Evolutionary conservation across 1,140 invertebrate genomes (phyloP).

Genomic region (Chlorops oryzae): DNA sequence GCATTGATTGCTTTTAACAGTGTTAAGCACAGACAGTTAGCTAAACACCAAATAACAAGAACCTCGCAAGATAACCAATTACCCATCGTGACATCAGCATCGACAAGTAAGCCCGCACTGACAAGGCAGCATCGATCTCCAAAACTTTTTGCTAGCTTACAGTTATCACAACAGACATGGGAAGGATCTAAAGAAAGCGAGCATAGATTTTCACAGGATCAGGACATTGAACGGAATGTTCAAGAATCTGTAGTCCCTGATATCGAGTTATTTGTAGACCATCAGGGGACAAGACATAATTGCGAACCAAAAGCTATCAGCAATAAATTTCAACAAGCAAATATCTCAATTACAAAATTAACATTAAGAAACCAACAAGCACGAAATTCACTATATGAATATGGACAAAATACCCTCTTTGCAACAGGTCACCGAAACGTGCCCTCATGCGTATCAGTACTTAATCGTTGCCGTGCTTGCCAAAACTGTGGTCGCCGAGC

Average conservation of each 20-base stretch:
- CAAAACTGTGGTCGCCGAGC: conserved; percentile 66
- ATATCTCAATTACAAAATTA: conserved; percentile 12
- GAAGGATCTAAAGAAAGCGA: conserved; percentile 71
- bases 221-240: conserved; percentile 60
- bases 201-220: conserved; percentile 31
- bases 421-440: too few species aligned
- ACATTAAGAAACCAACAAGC: conserved; percentile 4
- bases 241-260: conserved; percentile 70
- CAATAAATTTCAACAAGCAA: conserved; percentile 39
- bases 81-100: conserved; percentile 13
- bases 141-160: conserved; percentile 64
- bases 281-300: conserved; percentile 41
- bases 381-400: too few species aligned
- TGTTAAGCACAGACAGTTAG: conserved; percentile 25
- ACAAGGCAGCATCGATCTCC: conserved; percentile 78
- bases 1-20: conserved; percentile 59
- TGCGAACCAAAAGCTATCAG: conserved; percentile 27
- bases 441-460: too few species aligned
- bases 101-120: conserved; percentile 63
- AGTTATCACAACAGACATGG: conserved; percentile 61
- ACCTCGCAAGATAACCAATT: conserved; percentile 31
- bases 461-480: conserved; percentile 53
- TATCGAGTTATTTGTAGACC: conserved; percentile 74
- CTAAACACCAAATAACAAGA: conserved; percentile 28
- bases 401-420: too few species aligned